Percentiles rank a stretch among this genome's conserved stretches.
Evolutionary conservation across 2,797 vertebrate species (phyloP).

Genomic region (Diceros bicornis): DNA sequence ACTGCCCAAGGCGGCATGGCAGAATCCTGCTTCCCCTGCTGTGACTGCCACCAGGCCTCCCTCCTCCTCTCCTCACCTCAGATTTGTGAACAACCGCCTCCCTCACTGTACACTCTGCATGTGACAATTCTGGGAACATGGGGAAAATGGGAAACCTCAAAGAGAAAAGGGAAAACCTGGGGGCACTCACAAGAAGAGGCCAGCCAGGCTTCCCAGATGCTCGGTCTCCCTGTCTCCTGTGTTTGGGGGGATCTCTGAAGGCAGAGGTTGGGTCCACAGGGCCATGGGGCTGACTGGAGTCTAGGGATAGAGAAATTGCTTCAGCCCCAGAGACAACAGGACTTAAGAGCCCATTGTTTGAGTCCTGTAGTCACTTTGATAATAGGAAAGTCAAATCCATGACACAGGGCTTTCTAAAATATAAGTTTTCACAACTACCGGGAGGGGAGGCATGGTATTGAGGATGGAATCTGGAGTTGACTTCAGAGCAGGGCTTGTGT

Average conservation of each 20-base stretch:
- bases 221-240: background rate
- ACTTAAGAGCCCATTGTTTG: constrained; percentile 70
- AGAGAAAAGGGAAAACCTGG: background rate
- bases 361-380: background rate
- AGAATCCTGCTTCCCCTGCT: background rate
- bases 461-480: constrained; percentile 20
- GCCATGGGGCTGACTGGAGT: background rate
- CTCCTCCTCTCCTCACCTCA: background rate
- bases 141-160: background rate
- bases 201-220: rapidly evolving
- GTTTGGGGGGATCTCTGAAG: background rate
- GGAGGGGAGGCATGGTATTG: background rate
- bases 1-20: too few relatives aligned
- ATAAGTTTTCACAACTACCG: background rate
- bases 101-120: background rate
- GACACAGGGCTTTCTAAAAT: constrained; percentile 55
- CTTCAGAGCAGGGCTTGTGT: constrained; percentile 37
- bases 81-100: background rate
- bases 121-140: background rate
- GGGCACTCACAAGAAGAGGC: background rate
- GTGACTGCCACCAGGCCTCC: rapidly evolving
- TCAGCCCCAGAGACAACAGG: background rate
- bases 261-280: background rate
- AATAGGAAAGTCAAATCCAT: constrained; percentile 70
- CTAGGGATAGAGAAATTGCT: background rate